Percentiles rank a stretch among this genome's conserved stretches.
phyloP scores from a whole-genome alignment of 2,797 vertebrate genomes.

The Gila robusta region DNA sequence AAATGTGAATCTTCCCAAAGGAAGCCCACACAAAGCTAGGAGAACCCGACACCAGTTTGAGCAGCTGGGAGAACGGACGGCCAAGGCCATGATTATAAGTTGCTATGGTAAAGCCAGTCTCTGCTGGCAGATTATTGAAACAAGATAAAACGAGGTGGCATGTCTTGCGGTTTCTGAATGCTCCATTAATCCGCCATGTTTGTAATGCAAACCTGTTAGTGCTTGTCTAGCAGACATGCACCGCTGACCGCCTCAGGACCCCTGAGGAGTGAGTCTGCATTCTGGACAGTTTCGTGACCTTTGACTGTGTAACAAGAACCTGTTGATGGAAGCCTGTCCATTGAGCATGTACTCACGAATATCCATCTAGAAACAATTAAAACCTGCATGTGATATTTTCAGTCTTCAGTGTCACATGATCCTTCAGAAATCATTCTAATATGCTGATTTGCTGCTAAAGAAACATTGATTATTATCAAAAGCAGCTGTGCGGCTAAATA shows the following conservation, averaged over 20 bases:
- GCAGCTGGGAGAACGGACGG: not conserved
- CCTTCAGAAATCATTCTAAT: not conserved
- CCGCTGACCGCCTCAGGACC: not conserved
- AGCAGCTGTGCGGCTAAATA: not conserved
- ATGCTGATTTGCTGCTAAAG: not conserved
- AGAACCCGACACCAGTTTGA: not conserved
- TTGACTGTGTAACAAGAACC: not conserved
- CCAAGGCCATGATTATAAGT: not conserved
- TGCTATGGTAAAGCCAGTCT: not conserved
- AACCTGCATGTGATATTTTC: not conserved
- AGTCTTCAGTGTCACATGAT: not conserved
- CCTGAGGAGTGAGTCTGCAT: conserved; percentile 20
- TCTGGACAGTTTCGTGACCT: conserved; percentile 6
- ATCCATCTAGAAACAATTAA: not conserved
- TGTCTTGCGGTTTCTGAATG: not conserved
- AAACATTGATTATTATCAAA: not conserved
- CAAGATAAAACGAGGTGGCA: not conserved
- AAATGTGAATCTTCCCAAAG: not conserved
- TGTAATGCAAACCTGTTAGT: conserved; percentile 25
- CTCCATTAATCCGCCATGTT: conserved; percentile 9
- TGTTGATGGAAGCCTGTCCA: not conserved
- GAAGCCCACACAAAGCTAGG: not conserved
- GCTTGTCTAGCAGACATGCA: not conserved
- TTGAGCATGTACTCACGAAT: not conserved
- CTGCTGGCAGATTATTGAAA: not conserved